Conservation (phyloP, 1,140 invertebrate genomes). For the Plectrocnemia conspersa region DNA sequence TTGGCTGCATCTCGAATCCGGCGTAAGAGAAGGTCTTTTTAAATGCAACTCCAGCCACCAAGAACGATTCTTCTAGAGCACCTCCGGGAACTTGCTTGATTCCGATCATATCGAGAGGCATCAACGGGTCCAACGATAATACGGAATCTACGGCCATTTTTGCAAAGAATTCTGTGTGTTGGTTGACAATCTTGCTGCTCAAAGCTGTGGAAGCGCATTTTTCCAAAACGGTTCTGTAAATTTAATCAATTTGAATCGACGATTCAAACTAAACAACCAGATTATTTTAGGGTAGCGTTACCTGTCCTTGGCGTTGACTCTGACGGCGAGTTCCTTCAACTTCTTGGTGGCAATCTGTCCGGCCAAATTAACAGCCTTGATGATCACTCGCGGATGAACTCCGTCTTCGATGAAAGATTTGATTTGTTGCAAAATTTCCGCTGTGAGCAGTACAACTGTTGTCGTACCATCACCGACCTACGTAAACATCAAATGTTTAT, state of each 20-base stretch:
- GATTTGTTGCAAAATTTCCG: slow-evolving; percentile 92
- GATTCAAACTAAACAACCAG: no score
- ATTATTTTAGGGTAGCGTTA: slow-evolving; percentile 1
- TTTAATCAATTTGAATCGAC: slow-evolving; percentile 34
- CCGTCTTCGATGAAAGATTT: slow-evolving; percentile 96
- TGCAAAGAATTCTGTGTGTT: slow-evolving; percentile 94
- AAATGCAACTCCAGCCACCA: slow-evolving; percentile 90
- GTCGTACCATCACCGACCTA: slow-evolving; percentile 98
- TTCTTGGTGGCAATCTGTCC: slow-evolving; percentile 75
- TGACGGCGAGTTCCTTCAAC: slow-evolving; percentile 82
- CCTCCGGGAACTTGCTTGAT: slow-evolving; percentile 98
- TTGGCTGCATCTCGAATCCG: slow-evolving; percentile 99
- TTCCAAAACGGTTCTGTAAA: slow-evolving; percentile 73
- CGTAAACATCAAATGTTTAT: no score
- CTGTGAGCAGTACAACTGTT: slow-evolving; percentile 90
- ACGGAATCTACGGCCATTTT: slow-evolving; percentile 98
- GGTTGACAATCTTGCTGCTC: slow-evolving; percentile 93
- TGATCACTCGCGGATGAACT: slow-evolving; percentile 91
- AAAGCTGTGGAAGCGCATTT: slow-evolving; percentile 96
- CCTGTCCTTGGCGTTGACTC: slow-evolving; percentile 58
- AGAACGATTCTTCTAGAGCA: slow-evolving; percentile 85
- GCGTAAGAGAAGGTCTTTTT: slow-evolving; percentile 99
- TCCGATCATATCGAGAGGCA: slow-evolving; percentile 98
- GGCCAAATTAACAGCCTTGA: slow-evolving; percentile 80
- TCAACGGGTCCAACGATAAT: slow-evolving; percentile 76